Evolutionary conservation across 30 jellyfish, hydroid and myxozoan genomes (phyloP).

Genomic region (Hydra vulgaris): DNA sequence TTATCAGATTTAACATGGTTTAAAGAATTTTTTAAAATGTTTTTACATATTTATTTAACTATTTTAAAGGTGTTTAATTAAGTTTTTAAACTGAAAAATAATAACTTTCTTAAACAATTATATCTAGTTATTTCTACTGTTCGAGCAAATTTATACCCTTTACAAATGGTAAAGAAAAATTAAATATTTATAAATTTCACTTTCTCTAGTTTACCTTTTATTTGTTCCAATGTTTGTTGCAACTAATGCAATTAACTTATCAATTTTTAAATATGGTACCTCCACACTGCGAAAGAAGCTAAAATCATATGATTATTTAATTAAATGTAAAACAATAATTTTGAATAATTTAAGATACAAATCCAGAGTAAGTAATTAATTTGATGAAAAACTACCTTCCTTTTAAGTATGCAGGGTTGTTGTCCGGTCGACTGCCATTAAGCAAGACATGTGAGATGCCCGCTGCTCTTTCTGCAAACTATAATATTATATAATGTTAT

Average conservation of each 20-base stretch:
- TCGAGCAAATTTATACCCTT: too few relatives aligned
- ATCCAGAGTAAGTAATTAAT: too few relatives aligned
- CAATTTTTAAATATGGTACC: constrained; percentile 21
- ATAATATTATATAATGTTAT: not conserved
- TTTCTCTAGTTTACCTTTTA: constrained; percentile 14
- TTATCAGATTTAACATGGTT: too few relatives aligned
- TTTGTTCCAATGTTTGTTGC: constrained; percentile 20
- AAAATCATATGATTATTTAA: not conserved
- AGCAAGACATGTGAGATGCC: constrained; percentile 9
- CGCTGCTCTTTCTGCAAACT: constrained; percentile 28
- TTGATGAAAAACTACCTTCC: constrained; percentile 19
- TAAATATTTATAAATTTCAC: too few relatives aligned
- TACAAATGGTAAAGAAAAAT: too few relatives aligned
- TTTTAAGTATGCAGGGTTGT: constrained; percentile 10
- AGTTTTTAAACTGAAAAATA: too few relatives aligned
- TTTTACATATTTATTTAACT: too few relatives aligned
- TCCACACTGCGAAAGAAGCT: constrained; percentile 30
- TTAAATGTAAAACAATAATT: not conserved
- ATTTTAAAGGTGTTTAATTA: too few relatives aligned
- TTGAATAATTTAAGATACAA: too few relatives aligned
- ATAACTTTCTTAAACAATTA: too few relatives aligned
- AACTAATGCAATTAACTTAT: constrained; percentile 11
- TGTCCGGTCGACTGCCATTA: constrained; percentile 14
- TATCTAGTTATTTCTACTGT: too few relatives aligned
- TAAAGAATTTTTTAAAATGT: too few relatives aligned